A percentile compares a stretch with the other conserved stretches of the same genome.
Conservation (phyloP, 2,888 invertebrate genomes). For the Lingula anatina region DNA sequence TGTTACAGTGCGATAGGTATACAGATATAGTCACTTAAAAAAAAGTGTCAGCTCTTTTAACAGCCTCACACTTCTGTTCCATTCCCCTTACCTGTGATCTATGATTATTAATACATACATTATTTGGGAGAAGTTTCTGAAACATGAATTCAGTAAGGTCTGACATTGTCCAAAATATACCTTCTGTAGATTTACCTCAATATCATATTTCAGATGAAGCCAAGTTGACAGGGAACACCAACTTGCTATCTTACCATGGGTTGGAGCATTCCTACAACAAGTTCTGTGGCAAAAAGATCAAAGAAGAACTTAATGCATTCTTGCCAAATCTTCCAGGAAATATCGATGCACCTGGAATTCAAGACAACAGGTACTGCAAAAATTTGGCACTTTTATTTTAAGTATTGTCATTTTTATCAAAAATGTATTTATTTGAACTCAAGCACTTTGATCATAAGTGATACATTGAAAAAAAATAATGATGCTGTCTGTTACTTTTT, state of each 20-base stretch:
- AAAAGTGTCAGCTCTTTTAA: too few relatives aligned
- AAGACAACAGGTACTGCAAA: constrained; percentile 64
- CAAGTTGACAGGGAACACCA: constrained; percentile 82
- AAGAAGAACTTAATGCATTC: constrained; percentile 92
- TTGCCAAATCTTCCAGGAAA: constrained; percentile 91
- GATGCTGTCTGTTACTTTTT: too few relatives aligned
- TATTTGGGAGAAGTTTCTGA: too few relatives aligned
- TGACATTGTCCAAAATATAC: too few relatives aligned
- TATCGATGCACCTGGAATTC: constrained; percentile 77
- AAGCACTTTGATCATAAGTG: neutral
- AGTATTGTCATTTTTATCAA: neutral
- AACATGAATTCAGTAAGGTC: too few relatives aligned
- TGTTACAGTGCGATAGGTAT: too few relatives aligned
- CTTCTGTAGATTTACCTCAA: too few relatives aligned
- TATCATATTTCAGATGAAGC: constrained; percentile 37
- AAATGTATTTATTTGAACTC: neutral
- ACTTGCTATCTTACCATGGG: constrained; percentile 94
- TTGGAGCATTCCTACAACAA: constrained; percentile 96
- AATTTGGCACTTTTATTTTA: neutral
- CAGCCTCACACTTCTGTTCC: too few relatives aligned
- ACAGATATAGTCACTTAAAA: too few relatives aligned
- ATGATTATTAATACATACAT: too few relatives aligned
- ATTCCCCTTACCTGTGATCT: too few relatives aligned
- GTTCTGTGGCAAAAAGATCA: constrained; percentile 86
- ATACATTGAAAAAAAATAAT: neutral